A percentile compares a stretch with the other conserved stretches of the same genome.
Evolutionary conservation across 2,797 vertebrate genomes (phyloP).

Genomic region (Girardinus metallicus): DNA sequence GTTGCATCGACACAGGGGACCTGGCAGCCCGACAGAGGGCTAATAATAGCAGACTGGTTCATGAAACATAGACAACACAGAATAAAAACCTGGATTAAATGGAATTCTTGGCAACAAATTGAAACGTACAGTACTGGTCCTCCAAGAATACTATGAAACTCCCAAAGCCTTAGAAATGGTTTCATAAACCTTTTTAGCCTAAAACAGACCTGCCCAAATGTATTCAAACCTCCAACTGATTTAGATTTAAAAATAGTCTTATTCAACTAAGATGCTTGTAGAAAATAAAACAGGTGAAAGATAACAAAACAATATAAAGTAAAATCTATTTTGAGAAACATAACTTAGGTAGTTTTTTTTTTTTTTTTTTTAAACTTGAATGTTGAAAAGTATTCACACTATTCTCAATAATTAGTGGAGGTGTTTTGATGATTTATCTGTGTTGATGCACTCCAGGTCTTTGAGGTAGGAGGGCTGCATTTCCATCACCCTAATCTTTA

Average conservation of each 20-base stretch:
- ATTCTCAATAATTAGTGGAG: neutral
- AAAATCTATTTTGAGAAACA: neutral
- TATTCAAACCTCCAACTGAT: neutral
- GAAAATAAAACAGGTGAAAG: neutral
- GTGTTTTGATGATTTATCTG: neutral
- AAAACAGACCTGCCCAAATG: neutral
- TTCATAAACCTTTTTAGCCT: neutral
- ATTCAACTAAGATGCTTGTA: neutral
- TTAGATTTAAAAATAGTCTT: neutral
- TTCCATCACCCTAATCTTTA: conserved; percentile 1
- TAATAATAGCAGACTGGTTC: conserved; percentile 61
- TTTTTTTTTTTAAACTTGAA: neutral
- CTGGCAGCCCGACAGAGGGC: conserved; percentile 40
- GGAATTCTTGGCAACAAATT: neutral
- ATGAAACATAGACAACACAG: conserved; percentile 21
- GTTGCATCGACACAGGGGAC: conserved; percentile 41
- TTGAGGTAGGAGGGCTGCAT: neutral
- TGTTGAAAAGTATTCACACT: neutral
- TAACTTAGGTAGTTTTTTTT: neutral
- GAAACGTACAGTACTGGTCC: neutral
- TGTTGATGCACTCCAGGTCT: neutral
- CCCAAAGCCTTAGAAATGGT: neutral
- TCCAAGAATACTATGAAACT: neutral
- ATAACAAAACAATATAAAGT: neutral
- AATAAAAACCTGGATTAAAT: neutral